These are phyloP conservation scores for Drosophila histrio DNA, from an alignment of 2,888 invertebrate genomes.

Conservation along the genomic window DNA sequence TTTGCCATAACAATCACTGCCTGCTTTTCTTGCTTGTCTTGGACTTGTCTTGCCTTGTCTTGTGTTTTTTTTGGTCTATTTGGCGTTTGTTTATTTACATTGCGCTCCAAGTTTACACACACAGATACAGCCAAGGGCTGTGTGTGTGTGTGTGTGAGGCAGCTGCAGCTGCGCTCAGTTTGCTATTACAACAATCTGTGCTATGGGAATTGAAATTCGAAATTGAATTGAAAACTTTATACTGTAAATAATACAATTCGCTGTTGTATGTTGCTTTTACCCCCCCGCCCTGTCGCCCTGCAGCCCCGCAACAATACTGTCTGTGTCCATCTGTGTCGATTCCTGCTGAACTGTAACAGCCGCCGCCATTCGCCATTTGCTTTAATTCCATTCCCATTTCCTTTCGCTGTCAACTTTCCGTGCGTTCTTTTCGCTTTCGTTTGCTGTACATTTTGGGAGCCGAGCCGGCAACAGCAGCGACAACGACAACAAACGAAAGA, in stretches of 20 bases:
- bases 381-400: constrained; percentile 24
- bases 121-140: constrained; percentile 36
- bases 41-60: constrained; percentile 41
- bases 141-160: constrained; percentile 26
- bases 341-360: constrained; percentile 29
- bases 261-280: constrained; percentile 40
- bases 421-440: constrained; percentile 54
- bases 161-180: constrained; percentile 57
- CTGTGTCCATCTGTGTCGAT: constrained; percentile 17
- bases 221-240: constrained; percentile 66
- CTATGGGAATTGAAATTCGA: constrained; percentile 26
- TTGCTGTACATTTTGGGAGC: constrained; percentile 19
- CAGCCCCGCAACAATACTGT: constrained; percentile 17
- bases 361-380: constrained; percentile 6
- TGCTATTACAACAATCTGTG: constrained; percentile 45
- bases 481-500: constrained; percentile 20
- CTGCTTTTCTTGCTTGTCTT: constrained; percentile 28
- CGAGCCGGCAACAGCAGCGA: constrained; percentile 2
- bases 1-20: constrained; percentile 28
- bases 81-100: constrained; percentile 77
- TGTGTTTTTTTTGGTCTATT: constrained; percentile 40
- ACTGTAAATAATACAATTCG: constrained; percentile 57
- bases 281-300: background rate
- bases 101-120: constrained; percentile 73
- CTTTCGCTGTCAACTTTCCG: constrained; percentile 34